These are phyloP conservation scores for Lutjanus campechanus DNA, from an alignment of 2,797 vertebrate species.

Conservation along the genomic window DNA sequence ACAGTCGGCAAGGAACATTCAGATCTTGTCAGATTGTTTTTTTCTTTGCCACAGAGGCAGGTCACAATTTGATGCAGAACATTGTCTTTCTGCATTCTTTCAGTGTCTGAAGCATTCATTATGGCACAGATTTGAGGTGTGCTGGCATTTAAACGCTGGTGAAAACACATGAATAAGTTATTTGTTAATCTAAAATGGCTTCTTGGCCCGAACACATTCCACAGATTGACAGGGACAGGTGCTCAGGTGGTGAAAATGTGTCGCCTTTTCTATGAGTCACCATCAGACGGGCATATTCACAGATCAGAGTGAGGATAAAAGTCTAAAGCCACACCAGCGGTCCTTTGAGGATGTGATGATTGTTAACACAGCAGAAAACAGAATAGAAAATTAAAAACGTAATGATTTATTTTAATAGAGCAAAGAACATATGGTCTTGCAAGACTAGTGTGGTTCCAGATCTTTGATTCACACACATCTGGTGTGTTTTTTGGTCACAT, in stretches of 20 bases:
- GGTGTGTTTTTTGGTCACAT: not conserved
- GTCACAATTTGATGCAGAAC: not conserved
- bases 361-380: not conserved
- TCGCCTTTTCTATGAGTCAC: not conserved
- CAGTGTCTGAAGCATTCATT: not conserved
- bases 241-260: conserved; percentile 17
- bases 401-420: too few relatives aligned
- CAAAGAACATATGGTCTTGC: not conserved
- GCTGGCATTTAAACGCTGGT: not conserved
- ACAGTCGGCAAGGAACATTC: conserved; percentile 23
- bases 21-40: not conserved
- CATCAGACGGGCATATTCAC: too few relatives aligned
- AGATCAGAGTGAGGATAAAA: too few relatives aligned
- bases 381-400: not conserved
- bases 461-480: conserved; percentile 10
- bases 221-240: conserved; percentile 18
- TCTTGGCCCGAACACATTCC: not conserved
- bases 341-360: not conserved
- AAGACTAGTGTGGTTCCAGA: not conserved
- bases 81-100: not conserved
- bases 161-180: not conserved
- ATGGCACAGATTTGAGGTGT: not conserved
- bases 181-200: not conserved
- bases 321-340: not conserved
- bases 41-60: not conserved